Conservation (phyloP, 2,797 vertebrate genomes). For the Pempheris klunzingeri region DNA sequence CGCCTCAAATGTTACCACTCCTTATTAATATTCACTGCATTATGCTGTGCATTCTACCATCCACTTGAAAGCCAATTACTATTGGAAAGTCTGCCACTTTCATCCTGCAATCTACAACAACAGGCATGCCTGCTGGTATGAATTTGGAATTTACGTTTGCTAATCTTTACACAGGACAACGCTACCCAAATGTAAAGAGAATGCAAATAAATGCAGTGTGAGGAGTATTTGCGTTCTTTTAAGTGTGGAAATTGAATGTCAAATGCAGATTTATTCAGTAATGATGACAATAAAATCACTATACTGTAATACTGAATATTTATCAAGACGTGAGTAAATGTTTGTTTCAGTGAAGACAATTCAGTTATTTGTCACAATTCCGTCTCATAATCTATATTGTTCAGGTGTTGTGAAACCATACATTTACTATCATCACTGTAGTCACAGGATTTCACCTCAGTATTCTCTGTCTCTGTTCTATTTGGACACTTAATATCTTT, state of each 20-base stretch:
- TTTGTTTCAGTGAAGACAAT: background rate
- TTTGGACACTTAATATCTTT: background rate
- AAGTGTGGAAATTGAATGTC: conserved; percentile 14
- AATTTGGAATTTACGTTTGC: conserved; percentile 61
- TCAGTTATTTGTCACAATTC: background rate
- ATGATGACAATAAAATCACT: conserved; percentile 3
- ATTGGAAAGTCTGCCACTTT: conserved; percentile 73
- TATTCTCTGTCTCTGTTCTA: background rate
- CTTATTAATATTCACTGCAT: conserved; percentile 79
- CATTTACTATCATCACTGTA: background rate
- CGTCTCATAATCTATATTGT: background rate
- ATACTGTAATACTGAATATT: conserved; percentile 12
- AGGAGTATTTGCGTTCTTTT: conserved; percentile 40
- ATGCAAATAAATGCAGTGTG: conserved; percentile 39
- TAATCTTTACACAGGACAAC: conserved; percentile 56
- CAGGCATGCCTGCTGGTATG: conserved; percentile 53
- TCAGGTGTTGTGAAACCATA: background rate
- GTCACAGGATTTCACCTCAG: background rate
- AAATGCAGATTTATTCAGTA: conserved; percentile 36
- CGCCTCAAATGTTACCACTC: conserved; percentile 51
- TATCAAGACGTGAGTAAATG: conserved; percentile 11
- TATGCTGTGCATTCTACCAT: conserved; percentile 72
- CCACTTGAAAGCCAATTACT: conserved; percentile 81
- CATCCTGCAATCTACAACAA: conserved; percentile 73
- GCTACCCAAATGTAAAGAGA: conserved; percentile 40